phyloP scores from a whole-genome alignment of 2,113 vertebrate genomes.

The Chiloscyllium plagiosum region DNA sequence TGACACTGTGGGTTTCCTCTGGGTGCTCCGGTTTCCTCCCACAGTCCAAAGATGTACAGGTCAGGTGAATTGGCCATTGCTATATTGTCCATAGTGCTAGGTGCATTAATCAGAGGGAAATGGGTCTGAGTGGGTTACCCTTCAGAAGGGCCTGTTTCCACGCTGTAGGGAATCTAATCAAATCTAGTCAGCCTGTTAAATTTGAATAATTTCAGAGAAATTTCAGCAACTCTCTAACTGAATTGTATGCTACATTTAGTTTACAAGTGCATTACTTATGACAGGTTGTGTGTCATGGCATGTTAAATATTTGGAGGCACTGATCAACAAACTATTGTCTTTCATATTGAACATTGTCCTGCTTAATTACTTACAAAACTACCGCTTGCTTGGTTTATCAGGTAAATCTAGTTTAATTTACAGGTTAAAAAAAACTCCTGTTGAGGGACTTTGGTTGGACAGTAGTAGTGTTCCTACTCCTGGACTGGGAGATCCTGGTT shows the following conservation, averaged over 20 bases:
- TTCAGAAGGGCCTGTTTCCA: too few relatives aligned
- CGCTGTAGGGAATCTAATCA: too few relatives aligned
- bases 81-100: too few relatives aligned
- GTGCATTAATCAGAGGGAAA: too few relatives aligned
- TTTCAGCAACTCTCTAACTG: neutral
- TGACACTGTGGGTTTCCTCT: too few relatives aligned
- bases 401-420: neutral
- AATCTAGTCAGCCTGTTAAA: neutral
- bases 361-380: neutral
- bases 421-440: neutral
- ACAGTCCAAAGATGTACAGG: too few relatives aligned
- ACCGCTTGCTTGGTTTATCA: neutral
- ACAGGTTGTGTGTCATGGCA: neutral
- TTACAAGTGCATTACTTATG: neutral
- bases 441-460: neutral
- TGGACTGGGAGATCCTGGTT: too few relatives aligned
- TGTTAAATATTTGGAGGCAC: neutral
- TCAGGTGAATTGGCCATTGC: too few relatives aligned
- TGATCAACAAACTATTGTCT: neutral
- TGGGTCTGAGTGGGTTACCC: too few relatives aligned
- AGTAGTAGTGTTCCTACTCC: too few relatives aligned
- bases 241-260: neutral
- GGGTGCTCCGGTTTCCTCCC: too few relatives aligned
- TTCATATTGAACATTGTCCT: neutral
- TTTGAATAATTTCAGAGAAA: neutral